These are phyloP conservation scores for Zelostemma sp. DNA, from an alignment of 1,140 invertebrate genomes.

Conservation along the genomic window DNA sequence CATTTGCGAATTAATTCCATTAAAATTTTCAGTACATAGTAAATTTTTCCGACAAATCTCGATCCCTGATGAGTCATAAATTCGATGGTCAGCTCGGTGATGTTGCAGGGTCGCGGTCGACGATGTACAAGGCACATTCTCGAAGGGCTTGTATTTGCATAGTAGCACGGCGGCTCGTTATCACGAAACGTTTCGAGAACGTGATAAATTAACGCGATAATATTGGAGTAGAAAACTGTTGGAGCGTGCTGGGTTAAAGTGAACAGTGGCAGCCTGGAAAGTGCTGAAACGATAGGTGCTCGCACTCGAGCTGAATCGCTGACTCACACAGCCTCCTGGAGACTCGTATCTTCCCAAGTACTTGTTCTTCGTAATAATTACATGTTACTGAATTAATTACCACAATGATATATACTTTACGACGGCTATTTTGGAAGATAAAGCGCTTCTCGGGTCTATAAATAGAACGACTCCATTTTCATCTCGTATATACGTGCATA, in stretches of 20 bases:
- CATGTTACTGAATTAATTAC: conserved; percentile 21
- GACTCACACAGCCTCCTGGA: conserved; percentile 23
- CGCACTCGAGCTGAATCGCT: conserved; percentile 25
- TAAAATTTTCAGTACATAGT: too few species aligned
- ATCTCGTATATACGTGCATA: too few species aligned
- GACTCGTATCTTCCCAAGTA: conserved; percentile 20
- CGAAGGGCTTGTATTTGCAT: conserved; percentile 32
- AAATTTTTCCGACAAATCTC: too few species aligned
- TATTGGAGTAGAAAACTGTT: conserved; percentile 48
- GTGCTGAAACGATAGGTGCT: conserved; percentile 39
- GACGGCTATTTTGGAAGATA: too few species aligned
- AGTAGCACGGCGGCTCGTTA: conserved; percentile 35
- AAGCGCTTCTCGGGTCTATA: too few species aligned
- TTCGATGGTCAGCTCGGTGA: not conserved
- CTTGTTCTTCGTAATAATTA: conserved; percentile 26
- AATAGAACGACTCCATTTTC: too few species aligned
- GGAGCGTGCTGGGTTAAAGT: conserved; percentile 35
- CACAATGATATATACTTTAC: conserved; percentile 6
- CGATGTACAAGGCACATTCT: not conserved
- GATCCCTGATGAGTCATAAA: not conserved
- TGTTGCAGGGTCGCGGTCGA: not conserved
- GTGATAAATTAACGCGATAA: conserved; percentile 48
- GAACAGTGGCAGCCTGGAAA: conserved; percentile 29
- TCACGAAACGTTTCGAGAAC: conserved; percentile 46
- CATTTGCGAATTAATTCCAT: too few species aligned